A percentile compares a stretch with the other conserved stretches of the same genome.
phyloP scores from a whole-genome alignment of 2,113 vertebrate species.

The Corvus cornix region DNA sequence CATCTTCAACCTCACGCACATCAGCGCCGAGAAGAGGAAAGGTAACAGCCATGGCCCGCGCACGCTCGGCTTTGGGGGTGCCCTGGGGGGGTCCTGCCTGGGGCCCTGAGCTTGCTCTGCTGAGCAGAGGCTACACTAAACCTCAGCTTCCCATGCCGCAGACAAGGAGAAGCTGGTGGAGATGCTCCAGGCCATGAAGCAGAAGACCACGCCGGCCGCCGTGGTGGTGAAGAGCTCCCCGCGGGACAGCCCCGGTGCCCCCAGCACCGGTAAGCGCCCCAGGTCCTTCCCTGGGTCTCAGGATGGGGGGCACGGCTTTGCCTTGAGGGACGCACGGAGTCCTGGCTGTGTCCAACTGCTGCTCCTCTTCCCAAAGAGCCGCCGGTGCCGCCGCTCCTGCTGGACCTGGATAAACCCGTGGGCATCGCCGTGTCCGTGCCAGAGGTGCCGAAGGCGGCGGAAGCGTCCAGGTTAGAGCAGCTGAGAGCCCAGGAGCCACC shows the following conservation, averaged over 20 bases:
- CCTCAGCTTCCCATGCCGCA: conserved; percentile 69
- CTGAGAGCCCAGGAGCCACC: conserved; percentile 76
- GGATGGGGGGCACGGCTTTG: background rate
- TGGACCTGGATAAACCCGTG: conserved; percentile 79
- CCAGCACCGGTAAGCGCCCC: conserved; percentile 77
- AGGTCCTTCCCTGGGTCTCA: accelerated
- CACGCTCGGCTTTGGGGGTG: accelerated
- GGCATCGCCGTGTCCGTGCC: conserved; percentile 73
- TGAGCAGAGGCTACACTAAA: conserved; percentile 50
- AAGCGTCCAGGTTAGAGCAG: conserved; percentile 77
- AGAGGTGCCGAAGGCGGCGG: conserved; percentile 60
- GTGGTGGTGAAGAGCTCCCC: conserved; percentile 83
- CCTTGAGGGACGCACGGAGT: accelerated
- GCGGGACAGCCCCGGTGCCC: conserved; percentile 81
- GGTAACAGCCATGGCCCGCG: conserved; percentile 67
- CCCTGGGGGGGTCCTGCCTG: background rate
- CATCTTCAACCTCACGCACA: conserved; percentile 92
- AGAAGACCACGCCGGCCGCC: conserved; percentile 77
- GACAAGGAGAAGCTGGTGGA: conserved; percentile 93
- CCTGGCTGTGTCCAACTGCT: background rate
- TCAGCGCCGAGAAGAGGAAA: conserved; percentile 89
- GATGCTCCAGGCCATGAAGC: conserved; percentile 93
- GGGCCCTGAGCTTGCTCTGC: background rate
- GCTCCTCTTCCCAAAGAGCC: conserved; percentile 59
- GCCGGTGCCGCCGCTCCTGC: conserved; percentile 53